These are phyloP conservation scores for Eilema griseolum DNA, from an alignment of 2,888 invertebrate species.

Conservation along the genomic window DNA sequence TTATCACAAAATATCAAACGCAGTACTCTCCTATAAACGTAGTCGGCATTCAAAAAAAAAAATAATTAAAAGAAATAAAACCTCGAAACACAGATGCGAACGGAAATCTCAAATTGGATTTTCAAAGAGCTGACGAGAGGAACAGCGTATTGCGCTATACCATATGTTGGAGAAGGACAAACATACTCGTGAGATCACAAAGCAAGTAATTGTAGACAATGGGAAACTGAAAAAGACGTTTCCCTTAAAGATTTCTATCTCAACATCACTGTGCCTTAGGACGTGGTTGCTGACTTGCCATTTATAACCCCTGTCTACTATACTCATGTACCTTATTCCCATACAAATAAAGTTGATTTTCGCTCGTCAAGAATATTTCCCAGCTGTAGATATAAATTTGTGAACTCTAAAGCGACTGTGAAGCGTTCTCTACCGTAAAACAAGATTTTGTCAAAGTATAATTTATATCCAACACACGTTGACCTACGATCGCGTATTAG, in stretches of 20 bases:
- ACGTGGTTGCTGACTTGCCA: slow-evolving; percentile 56
- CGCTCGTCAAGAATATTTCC: background rate
- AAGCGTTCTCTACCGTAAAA: slow-evolving; percentile 81
- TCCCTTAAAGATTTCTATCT: slow-evolving; percentile 85
- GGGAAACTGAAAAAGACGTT: slow-evolving; percentile 85
- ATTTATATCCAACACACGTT: slow-evolving; percentile 63
- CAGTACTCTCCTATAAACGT: slow-evolving; percentile 29
- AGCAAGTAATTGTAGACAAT: slow-evolving; percentile 86
- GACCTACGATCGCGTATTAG: slow-evolving; percentile 45
- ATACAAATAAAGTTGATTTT: slow-evolving; percentile 34
- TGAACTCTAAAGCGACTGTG: slow-evolving; percentile 74
- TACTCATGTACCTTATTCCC: slow-evolving; percentile 26
- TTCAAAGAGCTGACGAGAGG: slow-evolving; percentile 63
- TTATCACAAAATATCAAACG: background rate
- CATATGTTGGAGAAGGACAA: slow-evolving; percentile 59
- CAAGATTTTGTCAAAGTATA: slow-evolving; percentile 84
- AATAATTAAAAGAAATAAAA: slow-evolving; percentile 63
- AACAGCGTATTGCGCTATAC: slow-evolving; percentile 51
- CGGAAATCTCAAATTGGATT: slow-evolving; percentile 81
- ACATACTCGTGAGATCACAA: slow-evolving; percentile 68
- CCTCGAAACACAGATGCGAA: slow-evolving; percentile 60
- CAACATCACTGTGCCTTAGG: slow-evolving; percentile 80
- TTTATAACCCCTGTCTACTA: slow-evolving; percentile 12
- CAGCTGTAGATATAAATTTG: slow-evolving; percentile 49
- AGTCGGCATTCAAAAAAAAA: slow-evolving; percentile 47